These are phyloP conservation scores for Megatriorchis doriae DNA, from an alignment of 2,113 vertebrate genomes.

Conservation along the genomic window DNA sequence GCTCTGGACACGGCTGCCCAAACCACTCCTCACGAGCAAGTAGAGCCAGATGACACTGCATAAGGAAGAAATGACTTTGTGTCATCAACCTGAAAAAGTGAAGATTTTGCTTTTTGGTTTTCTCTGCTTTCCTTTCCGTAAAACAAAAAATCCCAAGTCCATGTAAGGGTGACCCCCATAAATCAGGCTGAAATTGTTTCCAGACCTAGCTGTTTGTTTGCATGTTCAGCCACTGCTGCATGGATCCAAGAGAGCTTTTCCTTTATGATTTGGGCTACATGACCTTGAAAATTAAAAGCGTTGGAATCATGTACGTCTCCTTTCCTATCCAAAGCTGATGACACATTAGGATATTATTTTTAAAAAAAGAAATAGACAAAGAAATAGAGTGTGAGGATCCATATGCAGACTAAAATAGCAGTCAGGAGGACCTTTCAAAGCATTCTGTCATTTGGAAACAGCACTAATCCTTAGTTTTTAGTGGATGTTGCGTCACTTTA, in stretches of 20 bases:
- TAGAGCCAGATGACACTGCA: background rate
- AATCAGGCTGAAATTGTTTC: slow-evolving; percentile 20
- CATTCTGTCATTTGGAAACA: background rate
- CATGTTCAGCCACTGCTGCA: background rate
- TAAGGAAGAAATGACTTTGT: background rate
- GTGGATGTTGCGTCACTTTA: background rate
- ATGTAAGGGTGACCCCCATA: background rate
- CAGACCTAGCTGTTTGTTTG: slow-evolving; percentile 11
- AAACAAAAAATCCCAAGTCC: background rate
- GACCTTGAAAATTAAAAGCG: slow-evolving; percentile 17
- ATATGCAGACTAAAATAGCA: background rate
- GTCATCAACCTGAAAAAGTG: background rate
- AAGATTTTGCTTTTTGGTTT: background rate
- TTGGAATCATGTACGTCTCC: background rate
- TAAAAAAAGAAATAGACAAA: background rate
- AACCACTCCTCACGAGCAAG: background rate
- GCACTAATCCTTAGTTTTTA: background rate
- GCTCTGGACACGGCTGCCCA: background rate
- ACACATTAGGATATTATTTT: background rate
- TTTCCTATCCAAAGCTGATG: background rate
- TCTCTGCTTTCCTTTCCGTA: background rate
- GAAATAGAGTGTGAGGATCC: background rate
- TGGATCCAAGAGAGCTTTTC: background rate
- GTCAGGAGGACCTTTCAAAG: background rate
- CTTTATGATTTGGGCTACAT: background rate